Conservation (phyloP, 2,888 invertebrate species). For the Eucriotettix oculatus region DNA sequence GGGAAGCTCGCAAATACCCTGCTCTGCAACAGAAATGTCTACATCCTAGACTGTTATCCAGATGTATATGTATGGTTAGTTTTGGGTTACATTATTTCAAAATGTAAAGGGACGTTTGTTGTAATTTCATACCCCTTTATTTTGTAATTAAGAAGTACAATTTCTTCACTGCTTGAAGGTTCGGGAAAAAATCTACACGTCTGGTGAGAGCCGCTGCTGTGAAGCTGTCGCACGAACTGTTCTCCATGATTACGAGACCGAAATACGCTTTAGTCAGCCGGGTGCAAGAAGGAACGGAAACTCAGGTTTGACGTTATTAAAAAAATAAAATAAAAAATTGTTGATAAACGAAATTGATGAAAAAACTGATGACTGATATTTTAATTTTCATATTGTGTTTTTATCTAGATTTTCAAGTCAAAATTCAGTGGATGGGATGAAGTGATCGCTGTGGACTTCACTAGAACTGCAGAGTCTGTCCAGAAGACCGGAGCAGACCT, state of each 20-base stretch:
- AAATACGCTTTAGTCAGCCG: slow-evolving; percentile 75
- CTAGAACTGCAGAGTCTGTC: slow-evolving; percentile 93
- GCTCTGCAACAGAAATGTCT: slow-evolving; percentile 82
- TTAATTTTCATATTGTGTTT: not conserved
- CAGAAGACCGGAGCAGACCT: slow-evolving; percentile 91
- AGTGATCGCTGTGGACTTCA: slow-evolving; percentile 97
- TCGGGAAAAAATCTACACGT: slow-evolving; percentile 93
- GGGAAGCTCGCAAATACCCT: slow-evolving; percentile 58
- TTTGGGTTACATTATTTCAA: slow-evolving; percentile 3
- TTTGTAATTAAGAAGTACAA: not conserved
- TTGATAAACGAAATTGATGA: not conserved
- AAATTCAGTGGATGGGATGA: slow-evolving; percentile 98
- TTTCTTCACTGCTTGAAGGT: slow-evolving; percentile 35
- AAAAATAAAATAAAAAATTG: slow-evolving; percentile 6
- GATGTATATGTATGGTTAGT: slow-evolving; percentile 89
- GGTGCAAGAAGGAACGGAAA: slow-evolving; percentile 81
- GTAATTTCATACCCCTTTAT: not conserved
- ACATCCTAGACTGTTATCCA: slow-evolving; percentile 84
- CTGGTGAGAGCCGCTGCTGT: slow-evolving; percentile 89
- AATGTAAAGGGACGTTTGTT: not conserved
- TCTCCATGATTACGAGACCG: slow-evolving; percentile 83
- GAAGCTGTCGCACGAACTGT: slow-evolving; percentile 90
- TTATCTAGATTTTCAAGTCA: slow-evolving; percentile 76
- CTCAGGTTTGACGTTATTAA: slow-evolving; percentile 38
- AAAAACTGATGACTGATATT: not conserved